Evolutionary conservation across 2,888 invertebrate genomes (phyloP).

Genomic region (Periphyllus acericola): DNA sequence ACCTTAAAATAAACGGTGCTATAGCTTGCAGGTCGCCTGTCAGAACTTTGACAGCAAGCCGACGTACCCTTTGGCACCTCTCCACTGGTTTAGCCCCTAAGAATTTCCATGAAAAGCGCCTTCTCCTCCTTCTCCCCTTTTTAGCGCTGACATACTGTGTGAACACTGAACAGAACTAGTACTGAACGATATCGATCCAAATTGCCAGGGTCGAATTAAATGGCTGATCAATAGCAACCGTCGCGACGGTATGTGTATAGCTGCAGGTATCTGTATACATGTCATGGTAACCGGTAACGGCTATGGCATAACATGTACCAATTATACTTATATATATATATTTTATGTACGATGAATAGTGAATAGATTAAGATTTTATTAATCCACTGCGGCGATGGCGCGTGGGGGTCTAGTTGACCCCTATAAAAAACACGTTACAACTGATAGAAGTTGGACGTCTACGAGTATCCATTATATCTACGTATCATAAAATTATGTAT

Average conservation of each 20-base stretch:
- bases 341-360: too few relatives aligned
- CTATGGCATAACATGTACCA: too few relatives aligned
- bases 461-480: too few relatives aligned
- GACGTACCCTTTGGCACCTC: conserved; percentile 53
- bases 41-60: conserved; percentile 51
- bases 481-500: too few relatives aligned
- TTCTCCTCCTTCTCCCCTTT: not conserved
- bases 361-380: too few relatives aligned
- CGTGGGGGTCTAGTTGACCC: too few relatives aligned
- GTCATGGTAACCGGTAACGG: too few relatives aligned
- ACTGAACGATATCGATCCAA: conserved; percentile 53
- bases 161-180: conserved; percentile 12
- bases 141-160: conserved; percentile 23
- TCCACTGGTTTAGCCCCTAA: conserved; percentile 28
- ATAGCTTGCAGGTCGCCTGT: conserved; percentile 30
- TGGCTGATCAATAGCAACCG: conserved; percentile 8
- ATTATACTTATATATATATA: too few relatives aligned
- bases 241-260: not conserved
- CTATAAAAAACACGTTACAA: too few relatives aligned
- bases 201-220: conserved; percentile 38
- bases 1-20: conserved; percentile 50
- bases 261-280: too few relatives aligned
- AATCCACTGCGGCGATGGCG: too few relatives aligned
- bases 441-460: too few relatives aligned
- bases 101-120: conserved; percentile 51